Conservation (phyloP, 2,113 vertebrate genomes). For the Hylia prasina region DNA sequence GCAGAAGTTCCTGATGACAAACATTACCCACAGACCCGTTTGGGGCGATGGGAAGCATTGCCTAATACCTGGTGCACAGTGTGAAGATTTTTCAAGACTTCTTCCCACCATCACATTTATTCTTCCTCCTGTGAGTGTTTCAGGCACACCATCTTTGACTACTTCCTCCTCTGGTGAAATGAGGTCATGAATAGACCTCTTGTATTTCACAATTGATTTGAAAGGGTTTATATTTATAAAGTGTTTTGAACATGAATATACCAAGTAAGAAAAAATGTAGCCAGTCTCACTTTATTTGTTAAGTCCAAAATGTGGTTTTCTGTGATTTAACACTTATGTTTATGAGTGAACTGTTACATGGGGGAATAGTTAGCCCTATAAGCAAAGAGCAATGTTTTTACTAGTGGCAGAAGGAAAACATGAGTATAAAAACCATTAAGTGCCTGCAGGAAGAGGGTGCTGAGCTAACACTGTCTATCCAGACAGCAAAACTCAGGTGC, state of each 20-base stretch:
- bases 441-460: neutral
- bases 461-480: neutral
- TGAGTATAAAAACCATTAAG: neutral
- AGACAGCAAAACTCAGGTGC: neutral
- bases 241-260: neutral
- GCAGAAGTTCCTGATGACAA: neutral
- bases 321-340: neutral
- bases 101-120: neutral
- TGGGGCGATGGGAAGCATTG: neutral
- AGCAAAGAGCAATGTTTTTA: neutral
- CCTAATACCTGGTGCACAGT: neutral
- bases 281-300: neutral
- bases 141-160: neutral
- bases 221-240: neutral
- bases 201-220: neutral
- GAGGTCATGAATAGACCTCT: neutral
- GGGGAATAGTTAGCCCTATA: neutral
- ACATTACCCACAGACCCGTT: neutral
- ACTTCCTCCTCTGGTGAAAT: neutral
- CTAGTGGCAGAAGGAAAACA: neutral
- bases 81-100: neutral
- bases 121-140: neutral
- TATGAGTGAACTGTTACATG: neutral
- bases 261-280: neutral
- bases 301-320: neutral